Base-by-base conservation (phyloP, 2,888 invertebrate species). In the Trichogramma evanescens region DNA sequence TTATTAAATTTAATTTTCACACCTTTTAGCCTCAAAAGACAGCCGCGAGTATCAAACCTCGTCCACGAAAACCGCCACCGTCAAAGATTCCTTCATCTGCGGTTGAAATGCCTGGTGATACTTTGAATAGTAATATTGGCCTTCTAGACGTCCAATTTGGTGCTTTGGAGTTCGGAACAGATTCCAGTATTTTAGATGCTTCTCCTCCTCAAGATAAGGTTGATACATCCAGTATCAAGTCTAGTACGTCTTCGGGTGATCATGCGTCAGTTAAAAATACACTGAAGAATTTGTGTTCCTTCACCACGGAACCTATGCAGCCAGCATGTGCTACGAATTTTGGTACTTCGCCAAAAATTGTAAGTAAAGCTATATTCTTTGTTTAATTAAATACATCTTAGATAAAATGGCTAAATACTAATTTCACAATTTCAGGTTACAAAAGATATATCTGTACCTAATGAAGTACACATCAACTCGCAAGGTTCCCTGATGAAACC, bases 51-150 rank as follows among this genome's bases (percentile, higher is more conserved):
- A 26, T 26, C 26, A 76, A 75, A 58, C 75, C 74, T 68, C 74
- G 75, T 50, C 76, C 77, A 3, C 71, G 76, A 62, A 72, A 75
- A 41, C 78, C 77, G 45, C 78, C 77, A 6, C 78, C 77, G 42
- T 74, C 79, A 6, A 78, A 94, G 89, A 97, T 97, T 72, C 96
- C 95, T 49, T 84, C 92, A 56, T 89, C 89, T 60, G 95, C 96
- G 38, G 96, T 97, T 46, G 96, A 96, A 80, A 96, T 96, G 96
- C 96, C 96, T 0, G 95, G 92, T 65, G 93, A 93, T 71, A 82
- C 89, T 61, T 81, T 86, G 9, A 88, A 86, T 72, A 85, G 86
- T 63, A 86, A 85, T 66, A 86, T 87, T 66, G 85, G 84, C 65
- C 88, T 89, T 77, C 83, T 96, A 68, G 95, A 95, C 80, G 93